Evolutionary conservation across 2,797 vertebrate genomes (phyloP), one percentile per base, ranked within the genome.

Genomic region (Lindbergichthys nudifrons): DNA sequence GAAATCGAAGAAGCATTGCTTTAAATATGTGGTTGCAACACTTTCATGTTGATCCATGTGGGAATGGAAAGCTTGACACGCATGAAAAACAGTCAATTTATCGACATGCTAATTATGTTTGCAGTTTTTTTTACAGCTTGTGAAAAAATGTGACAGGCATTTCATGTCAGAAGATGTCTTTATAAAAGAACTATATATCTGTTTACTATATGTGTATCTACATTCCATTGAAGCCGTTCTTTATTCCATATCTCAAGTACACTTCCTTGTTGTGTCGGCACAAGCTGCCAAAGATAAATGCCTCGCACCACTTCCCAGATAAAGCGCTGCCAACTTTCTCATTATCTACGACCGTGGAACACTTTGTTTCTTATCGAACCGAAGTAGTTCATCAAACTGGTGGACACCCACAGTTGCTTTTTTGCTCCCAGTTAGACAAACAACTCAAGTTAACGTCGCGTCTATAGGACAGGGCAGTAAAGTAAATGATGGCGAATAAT

Each of bases 401-500:
- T 50, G 69, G 76, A 77, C 83, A 71, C 52, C 65, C 64, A 64
- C 53, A 48, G 56, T 61, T 65, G 46, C 68, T 58, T 62, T 26
- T 30, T 60, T 71, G 32, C 67, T 73, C 73, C 62, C 53, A 41
- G 75, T 83, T 81, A 74, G 82, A 87, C 82, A 89, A 89, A 90
- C 85, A 86, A 71, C 77, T 87, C 79, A 50, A 12, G 75, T 65
- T 73, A 84, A 83, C 39, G 36, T n/a, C 4, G 74, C 30, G 61
- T 70, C 79, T 71, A 65, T 68, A 72, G 74, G 67, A 70, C 75
- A 51, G 60, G 79, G 74, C 59, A 42, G 75, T 70, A 57, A 66
- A 80, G 84, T 90, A 86, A 90, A 92, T 88, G 77, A 88, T 78
- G 73, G 75, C 50, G 7, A 76, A 89, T 87, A 83, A 91, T 89